A percentile compares a stretch with the other conserved stretches of the same genome.
Conservation (phyloP, 2,888 invertebrate genomes). For the Drosophila lutescens region DNA sequence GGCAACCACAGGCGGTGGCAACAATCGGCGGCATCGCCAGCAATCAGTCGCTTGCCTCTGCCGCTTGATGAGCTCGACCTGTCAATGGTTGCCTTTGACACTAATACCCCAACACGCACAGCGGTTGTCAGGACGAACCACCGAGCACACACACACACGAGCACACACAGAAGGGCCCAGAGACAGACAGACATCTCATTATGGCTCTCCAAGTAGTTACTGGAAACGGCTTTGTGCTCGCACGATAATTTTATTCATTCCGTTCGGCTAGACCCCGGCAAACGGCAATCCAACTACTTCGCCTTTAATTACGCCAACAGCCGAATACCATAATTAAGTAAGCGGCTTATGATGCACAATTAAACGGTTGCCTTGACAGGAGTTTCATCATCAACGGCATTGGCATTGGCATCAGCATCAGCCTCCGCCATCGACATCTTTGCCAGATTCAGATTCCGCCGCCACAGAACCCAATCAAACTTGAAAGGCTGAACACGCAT, state of each 20-base stretch:
- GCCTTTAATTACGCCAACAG: conserved; percentile 37
- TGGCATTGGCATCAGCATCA: conserved; percentile 6
- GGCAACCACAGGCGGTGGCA: conserved; percentile 66
- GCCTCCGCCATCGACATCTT: conserved; percentile 5
- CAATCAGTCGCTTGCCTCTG: conserved; percentile 39
- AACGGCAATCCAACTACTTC: conserved; percentile 39
- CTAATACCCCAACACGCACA: conserved; percentile 55
- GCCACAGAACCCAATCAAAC: conserved; percentile 26
- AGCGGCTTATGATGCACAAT: conserved; percentile 64
- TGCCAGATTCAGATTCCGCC: conserved; percentile 17
- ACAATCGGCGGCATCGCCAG: conserved; percentile 56
- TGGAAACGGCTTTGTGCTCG: conserved; percentile 31
- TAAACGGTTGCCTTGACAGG: conserved; percentile 49
- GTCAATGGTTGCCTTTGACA: conserved; percentile 63
- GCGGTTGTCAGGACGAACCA: conserved; percentile 36
- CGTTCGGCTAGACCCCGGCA: conserved; percentile 39
- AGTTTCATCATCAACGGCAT: conserved; percentile 27
- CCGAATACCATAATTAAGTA: conserved; percentile 61
- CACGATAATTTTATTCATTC: conserved; percentile 65
- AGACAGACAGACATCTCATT: conserved; percentile 38
- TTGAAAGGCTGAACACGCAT: conserved; percentile 47
- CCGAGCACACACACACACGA: conserved; percentile 9
- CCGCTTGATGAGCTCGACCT: conserved; percentile 55
- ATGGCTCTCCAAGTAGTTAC: conserved; percentile 48
- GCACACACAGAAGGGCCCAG: conserved; percentile 4